These are phyloP conservation scores for Drosophila pallidifrons DNA, from an alignment of 1,140 invertebrate species.

Conservation along the genomic window DNA sequence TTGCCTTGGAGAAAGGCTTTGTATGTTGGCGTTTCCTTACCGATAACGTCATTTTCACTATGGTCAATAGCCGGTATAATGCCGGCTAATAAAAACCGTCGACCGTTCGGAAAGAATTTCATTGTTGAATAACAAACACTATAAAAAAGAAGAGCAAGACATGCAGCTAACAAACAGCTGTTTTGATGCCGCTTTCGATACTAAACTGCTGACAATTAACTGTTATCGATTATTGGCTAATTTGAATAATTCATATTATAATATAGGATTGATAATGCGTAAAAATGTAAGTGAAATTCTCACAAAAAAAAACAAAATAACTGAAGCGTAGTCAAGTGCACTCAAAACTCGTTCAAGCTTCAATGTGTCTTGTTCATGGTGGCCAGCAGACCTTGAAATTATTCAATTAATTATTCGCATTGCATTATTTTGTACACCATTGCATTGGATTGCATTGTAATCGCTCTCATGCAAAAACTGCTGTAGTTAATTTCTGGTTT, in stretches of 20 bases:
- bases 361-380: neutral
- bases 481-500: neutral
- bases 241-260: neutral
- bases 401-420: neutral
- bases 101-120: constrained; percentile 59
- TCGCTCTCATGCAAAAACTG: neutral
- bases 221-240: constrained; percentile 4
- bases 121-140: constrained; percentile 68
- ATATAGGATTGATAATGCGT: neutral
- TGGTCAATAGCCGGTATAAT: constrained; percentile 56
- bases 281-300: neutral
- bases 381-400: constrained; percentile 14
- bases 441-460: neutral
- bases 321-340: neutral
- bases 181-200: too few species aligned
- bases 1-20: constrained; percentile 62
- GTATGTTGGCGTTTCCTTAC: constrained; percentile 77
- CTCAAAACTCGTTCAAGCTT: constrained; percentile 2
- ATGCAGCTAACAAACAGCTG: constrained; percentile 48
- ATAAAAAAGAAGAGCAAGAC: constrained; percentile 7
- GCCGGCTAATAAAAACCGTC: constrained; percentile 61
- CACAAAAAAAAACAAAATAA: too few species aligned
- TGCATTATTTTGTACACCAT: neutral
- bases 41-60: constrained; percentile 48
- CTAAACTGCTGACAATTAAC: neutral